Base-by-base conservation (phyloP, 1,140 invertebrate genomes). In the Teleogryllus occipitalis region DNA sequence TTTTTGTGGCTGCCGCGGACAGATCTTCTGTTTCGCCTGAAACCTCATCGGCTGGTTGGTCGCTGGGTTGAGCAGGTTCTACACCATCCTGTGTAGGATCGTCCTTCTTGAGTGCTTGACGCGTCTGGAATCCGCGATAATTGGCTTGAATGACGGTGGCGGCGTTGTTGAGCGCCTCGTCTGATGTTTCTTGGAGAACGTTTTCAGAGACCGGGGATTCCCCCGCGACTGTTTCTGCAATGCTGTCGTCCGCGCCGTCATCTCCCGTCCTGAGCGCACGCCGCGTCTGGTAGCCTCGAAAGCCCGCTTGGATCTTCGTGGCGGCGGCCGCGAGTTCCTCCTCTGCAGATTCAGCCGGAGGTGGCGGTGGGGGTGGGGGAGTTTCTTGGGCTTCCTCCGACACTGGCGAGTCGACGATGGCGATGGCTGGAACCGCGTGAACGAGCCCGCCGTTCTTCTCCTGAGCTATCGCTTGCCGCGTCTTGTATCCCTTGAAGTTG, bases 1-100 rank as follows among this genome's bases (percentile, higher is more conserved):
- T 94, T 83, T 91, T 93, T 7, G 90, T 91, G 18, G 93, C 93
- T 39, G 93, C 93, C 10, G 5, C 73, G 7, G 46, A 74, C 78
- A 73, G n/a, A 65, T 65, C 54, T 65, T 2, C 5, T 39, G 27
- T 39, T 39, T 39, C 27, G 5, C 27, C 27, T 39, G 27, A 1
- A 2, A 39, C 27, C 27, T 39, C 27, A 2, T 39, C 27, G 27
- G 27, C 5, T 1, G 27, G 27, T 39, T 39, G 27, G 27, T 39
- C 27, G 27, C 27, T 39, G 27, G 54, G 18, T 7, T 65, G 10
- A 7, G 18, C 54, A 3, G 18, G 54, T 65, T 65, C 54, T 7
- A 14, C 18, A 10, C 54, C 54, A 2, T 65, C 54, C 22, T 83
- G 82, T 12, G 84, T 81, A 5, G 85, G 81, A 75, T 85, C 84